Conservation (phyloP, 2,888 invertebrate genomes). For the Agrochola circellaris region DNA sequence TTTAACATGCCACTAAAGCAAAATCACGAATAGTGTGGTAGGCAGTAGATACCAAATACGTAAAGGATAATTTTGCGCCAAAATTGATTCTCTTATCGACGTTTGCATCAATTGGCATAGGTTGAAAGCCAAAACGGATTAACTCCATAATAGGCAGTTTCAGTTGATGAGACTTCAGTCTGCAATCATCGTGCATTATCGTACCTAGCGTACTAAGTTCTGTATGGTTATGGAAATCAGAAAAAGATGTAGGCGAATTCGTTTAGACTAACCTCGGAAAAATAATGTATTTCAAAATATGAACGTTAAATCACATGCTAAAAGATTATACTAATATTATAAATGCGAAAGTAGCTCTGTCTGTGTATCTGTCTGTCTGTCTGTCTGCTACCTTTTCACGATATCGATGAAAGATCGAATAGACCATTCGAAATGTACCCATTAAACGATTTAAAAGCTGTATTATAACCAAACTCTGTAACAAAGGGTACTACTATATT, state of each 20-base stretch:
- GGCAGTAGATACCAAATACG: no score
- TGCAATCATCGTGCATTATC: slow-evolving; percentile 10
- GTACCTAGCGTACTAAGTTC: neutral
- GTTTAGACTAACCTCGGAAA: neutral
- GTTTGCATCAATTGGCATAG: slow-evolving; percentile 30
- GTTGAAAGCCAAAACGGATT: slow-evolving; percentile 21
- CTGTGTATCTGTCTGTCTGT: neutral
- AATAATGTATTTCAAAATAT: neutral
- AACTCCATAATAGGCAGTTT: slow-evolving; percentile 11
- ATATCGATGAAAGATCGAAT: neutral
- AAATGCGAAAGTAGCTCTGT: neutral
- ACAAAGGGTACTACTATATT: no score
- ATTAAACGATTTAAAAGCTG: no score
- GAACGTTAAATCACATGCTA: neutral
- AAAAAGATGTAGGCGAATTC: neutral
- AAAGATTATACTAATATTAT: neutral
- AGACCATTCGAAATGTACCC: no score
- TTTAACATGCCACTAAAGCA: no score
- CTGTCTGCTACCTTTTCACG: neutral
- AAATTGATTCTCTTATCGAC: slow-evolving; percentile 42
- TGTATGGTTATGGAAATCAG: neutral
- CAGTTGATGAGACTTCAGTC: slow-evolving; percentile 5
- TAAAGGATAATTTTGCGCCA: no score
- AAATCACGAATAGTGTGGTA: no score
- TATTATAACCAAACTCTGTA: no score